Evolutionary conservation across 2,888 invertebrate genomes (phyloP).

Genomic region (Rhopalosiphum nymphaeae): DNA sequence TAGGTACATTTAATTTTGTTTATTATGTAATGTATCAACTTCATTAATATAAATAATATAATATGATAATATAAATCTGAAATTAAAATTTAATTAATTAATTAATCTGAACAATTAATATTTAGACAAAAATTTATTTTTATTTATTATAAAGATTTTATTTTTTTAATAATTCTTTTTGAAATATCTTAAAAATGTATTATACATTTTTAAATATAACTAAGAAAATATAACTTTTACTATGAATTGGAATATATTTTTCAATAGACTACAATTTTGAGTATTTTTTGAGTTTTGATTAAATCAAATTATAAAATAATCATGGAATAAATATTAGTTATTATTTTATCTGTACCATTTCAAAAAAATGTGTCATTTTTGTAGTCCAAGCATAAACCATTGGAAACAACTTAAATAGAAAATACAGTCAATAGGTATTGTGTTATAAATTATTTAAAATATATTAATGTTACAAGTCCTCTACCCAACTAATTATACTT

Average conservation of each 20-base stretch:
- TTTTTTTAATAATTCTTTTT: neutral
- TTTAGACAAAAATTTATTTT: too few relatives aligned
- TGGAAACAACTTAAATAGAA: too few relatives aligned
- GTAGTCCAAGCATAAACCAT: neutral
- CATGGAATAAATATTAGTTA: neutral
- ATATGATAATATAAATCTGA: neutral
- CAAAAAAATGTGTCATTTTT: too few relatives aligned
- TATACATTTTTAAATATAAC: neutral
- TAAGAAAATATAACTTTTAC: neutral
- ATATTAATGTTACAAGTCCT: too few relatives aligned
- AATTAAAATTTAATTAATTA: neutral
- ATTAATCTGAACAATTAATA: too few relatives aligned
- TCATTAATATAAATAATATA: neutral
- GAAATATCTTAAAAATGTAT: neutral
- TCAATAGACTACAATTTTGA: neutral
- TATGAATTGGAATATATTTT: neutral
- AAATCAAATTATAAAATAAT: slow-evolving; percentile 1
- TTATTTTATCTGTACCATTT: neutral
- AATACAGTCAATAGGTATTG: too few relatives aligned
- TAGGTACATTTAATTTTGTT: neutral
- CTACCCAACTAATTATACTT: too few relatives aligned
- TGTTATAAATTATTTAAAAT: too few relatives aligned
- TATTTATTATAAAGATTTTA: too few relatives aligned
- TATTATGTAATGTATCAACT: neutral
- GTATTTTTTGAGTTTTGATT: neutral